Conservation (phyloP, 2,797 vertebrate species). For the Tokudaia tokunoshimensis region DNA sequence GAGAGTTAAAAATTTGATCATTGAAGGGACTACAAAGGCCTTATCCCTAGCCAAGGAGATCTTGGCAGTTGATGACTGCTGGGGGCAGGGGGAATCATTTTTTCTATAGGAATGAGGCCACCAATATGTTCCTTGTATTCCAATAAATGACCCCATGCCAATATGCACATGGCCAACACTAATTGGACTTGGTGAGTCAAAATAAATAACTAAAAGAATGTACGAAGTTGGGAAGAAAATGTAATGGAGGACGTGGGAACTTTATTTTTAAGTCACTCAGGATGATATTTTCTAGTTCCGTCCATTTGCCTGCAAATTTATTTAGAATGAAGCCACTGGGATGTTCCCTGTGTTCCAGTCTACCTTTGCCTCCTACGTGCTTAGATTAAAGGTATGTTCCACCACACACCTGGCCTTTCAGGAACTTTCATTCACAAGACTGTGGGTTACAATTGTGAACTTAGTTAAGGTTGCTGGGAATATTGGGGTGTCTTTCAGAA, state of each 20-base stretch:
- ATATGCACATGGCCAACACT: neutral
- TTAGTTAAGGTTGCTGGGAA: neutral
- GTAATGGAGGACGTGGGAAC: neutral
- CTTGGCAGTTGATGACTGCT: neutral
- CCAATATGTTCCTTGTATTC: neutral
- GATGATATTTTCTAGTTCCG: too few relatives aligned
- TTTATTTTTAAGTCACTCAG: neutral
- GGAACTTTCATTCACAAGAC: neutral
- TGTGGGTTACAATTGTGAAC: neutral
- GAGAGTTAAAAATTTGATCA: neutral
- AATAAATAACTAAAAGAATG: neutral
- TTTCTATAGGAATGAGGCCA: neutral
- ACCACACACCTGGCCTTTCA: neutral
- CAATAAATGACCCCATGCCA: neutral
- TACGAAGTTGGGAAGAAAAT: neutral
- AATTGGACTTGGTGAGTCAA: neutral
- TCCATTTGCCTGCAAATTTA: too few relatives aligned
- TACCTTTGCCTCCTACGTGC: neutral
- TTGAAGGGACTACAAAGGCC: neutral
- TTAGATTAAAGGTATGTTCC: neutral
- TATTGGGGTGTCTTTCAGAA: neutral
- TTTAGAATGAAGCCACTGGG: neutral
- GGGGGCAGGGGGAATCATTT: neutral
- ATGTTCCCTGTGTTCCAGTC: neutral
- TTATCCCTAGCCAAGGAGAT: neutral